Evolutionary conservation across 2,113 vertebrate genomes (phyloP), one percentile per base, ranked within the genome.

Genomic region (Tympanuchus pallidicinctus): DNA sequence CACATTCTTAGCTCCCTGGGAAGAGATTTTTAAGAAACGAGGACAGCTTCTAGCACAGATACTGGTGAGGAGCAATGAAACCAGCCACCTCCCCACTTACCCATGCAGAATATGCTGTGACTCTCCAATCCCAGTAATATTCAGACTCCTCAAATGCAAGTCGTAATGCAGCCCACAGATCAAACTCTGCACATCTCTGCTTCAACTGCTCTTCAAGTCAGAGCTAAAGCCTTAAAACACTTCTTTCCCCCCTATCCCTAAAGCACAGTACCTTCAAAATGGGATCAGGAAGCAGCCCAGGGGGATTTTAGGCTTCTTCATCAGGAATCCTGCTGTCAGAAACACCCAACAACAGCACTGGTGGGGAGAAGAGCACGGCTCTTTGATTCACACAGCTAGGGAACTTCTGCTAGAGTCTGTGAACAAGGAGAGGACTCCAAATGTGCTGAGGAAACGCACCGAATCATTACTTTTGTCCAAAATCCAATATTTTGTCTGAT

Each of bases 391-490:
- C 70, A n/a, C 69, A 86, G 25, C 64, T 30, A 38, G 48, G 17
- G 52, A 88, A 63, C 36, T 63, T 86, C 34, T 28, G 15, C 60
- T 48, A 5, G 8, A 60, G n/a, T 28, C 43, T 40, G 3, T 18
- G 73, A 65, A 57, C 59, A 67, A 50, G 52, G 22, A 19, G 8
- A 69, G n/a, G 40, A 80, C 50, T 36, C 34, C 28, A 56, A 38
- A 74, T 7, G 15, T 0, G 0, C 36, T n/a, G 43, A 87, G 11
- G 15, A 56, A 75, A 50, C 1, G 0, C 19, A 47, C 8, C 0
- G 1, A 72, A 24, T 27, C 8, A 40, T 20, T 75, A 2, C 8
- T 16, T 61, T 28, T 67, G 30, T 20, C 21, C 24, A 38, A 80
- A 76, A 88, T 10, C 14, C 0, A 25, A 0, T 8, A 79, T 40